These are phyloP conservation scores for Apodemia mormo DNA, from an alignment of 2,888 invertebrate species.

Conservation along the genomic window DNA sequence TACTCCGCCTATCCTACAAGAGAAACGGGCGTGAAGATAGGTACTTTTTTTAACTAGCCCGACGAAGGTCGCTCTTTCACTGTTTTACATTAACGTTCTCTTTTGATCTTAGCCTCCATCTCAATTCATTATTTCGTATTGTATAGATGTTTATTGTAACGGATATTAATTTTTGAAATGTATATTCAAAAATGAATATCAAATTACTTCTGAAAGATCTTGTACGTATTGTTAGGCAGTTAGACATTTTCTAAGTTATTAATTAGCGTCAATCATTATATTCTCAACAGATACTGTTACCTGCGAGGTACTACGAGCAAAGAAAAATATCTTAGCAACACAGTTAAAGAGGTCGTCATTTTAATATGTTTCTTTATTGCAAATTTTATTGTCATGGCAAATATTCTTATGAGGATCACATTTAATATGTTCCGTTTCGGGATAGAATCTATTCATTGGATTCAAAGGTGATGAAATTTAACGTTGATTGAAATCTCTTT, in stretches of 20 bases:
- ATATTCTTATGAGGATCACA: constrained; percentile 15
- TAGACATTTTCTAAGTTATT: not conserved
- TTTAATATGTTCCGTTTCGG: constrained; percentile 11
- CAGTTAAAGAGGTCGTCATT: constrained; percentile 16
- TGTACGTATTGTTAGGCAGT: not conserved
- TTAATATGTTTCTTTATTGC: constrained; percentile 22
- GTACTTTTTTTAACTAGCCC: no score
- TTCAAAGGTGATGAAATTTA: constrained; percentile 9
- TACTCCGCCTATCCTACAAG: no score
- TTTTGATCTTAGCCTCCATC: no score
- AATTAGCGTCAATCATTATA: not conserved
- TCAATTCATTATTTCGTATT: no score
- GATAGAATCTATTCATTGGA: constrained; percentile 11
- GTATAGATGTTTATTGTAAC: no score
- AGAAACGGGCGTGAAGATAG: no score
- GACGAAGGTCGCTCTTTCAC: no score
- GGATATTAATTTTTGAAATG: no score
- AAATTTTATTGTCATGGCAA: constrained; percentile 22
- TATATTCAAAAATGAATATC: no score
- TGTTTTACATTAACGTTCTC: no score
- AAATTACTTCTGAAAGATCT: not conserved
- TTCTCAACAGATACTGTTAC: constrained; percentile 21
- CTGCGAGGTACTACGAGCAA: constrained; percentile 6
- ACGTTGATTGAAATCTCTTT: not conserved
- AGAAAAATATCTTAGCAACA: constrained; percentile 12